A percentile compares a stretch with the other conserved stretches of the same genome.
These are phyloP conservation scores for Epirrita christyi DNA, from an alignment of 2,888 invertebrate species.

Conservation along the genomic window DNA sequence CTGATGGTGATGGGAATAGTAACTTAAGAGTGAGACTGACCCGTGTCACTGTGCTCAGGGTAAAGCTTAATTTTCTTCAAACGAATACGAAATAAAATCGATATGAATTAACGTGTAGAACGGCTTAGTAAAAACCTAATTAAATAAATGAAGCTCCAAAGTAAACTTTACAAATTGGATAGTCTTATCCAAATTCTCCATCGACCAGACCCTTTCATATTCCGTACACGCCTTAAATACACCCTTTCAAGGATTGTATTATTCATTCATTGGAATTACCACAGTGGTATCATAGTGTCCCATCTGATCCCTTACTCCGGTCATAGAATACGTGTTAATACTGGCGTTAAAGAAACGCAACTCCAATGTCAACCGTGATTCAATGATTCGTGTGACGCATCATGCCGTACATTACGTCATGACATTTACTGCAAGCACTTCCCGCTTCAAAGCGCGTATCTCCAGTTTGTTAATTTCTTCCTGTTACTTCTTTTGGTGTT, in stretches of 20 bases:
- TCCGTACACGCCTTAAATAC: slow-evolving; percentile 19
- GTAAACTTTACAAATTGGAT: slow-evolving; percentile 23
- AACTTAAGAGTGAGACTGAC: too few relatives aligned
- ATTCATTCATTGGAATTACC: slow-evolving; percentile 47
- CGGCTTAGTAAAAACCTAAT: slow-evolving; percentile 2
- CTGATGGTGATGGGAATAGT: too few relatives aligned
- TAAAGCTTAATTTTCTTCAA: too few relatives aligned
- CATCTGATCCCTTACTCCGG: slow-evolving; percentile 39
- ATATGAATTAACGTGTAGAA: not conserved
- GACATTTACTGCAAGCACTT: too few relatives aligned
- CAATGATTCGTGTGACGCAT: too few relatives aligned
- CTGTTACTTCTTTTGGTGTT: too few relatives aligned
- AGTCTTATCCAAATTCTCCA: slow-evolving; percentile 20
- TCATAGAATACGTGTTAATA: slow-evolving; percentile 1
- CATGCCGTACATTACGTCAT: too few relatives aligned
- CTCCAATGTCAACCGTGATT: too few relatives aligned
- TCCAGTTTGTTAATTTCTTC: too few relatives aligned
- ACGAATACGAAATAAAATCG: not conserved
- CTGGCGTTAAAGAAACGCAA: not conserved
- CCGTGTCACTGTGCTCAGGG: too few relatives aligned
- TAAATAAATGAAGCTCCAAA: slow-evolving; percentile 11
- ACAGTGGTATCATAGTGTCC: slow-evolving; percentile 37
- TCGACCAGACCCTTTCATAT: slow-evolving; percentile 16
- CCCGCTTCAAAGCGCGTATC: too few relatives aligned
- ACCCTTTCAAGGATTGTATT: slow-evolving; percentile 32